Base-by-base conservation (phyloP, 1,140 invertebrate genomes). In the Papilio dardanus region DNA sequence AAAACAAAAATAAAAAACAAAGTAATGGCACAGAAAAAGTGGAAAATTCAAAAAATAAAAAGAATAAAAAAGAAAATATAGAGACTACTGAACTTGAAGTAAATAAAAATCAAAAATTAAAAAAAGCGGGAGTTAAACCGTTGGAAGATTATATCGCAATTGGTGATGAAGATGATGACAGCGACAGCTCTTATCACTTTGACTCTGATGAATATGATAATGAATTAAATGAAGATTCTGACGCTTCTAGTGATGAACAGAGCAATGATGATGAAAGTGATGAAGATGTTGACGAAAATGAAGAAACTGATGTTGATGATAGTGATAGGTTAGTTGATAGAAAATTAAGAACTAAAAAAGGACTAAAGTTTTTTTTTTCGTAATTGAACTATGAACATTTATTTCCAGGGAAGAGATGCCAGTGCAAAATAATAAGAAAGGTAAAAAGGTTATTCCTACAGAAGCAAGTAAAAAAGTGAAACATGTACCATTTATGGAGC, bases 191-290 rank as follows among this genome's bases (percentile, higher is more conserved):
- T 31, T 65, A 79, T 7, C 79, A 84, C 1, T 92, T 92, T 87
- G 86, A 90, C 77, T 92, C 90, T 54, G 89, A 91, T 86, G 89
- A 87, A 74, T 92, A 79, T 86, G 85, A 89, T 14, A 89, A 88
- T 65, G 79, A 86, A 74, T 71, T 88, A 21, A 80, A 79, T 76
- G 71, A 79, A 74, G 82, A 84, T 67, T 81, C 76, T 67, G 79
- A 80, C 37, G 77, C 58, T 7, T 79, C 73, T 50, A 76, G 40
- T 74, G 77, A 77, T 54, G 14, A 37, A 37, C 14, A 12, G 35
- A 12, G 10, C 0, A 37, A 12, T 37, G 35, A 37, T 37, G 35
- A 37, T 14, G 35, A 37, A 37, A 37, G n/a, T 14, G 76, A 78
- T 19, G 75, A 42, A 77, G 81, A 81, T 50, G 65, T 74, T 50